Evolutionary conservation across 2,113 vertebrate genomes (phyloP), one percentile per base, ranked within the genome.

Genomic region (Tricholaema leucomelas): DNA sequence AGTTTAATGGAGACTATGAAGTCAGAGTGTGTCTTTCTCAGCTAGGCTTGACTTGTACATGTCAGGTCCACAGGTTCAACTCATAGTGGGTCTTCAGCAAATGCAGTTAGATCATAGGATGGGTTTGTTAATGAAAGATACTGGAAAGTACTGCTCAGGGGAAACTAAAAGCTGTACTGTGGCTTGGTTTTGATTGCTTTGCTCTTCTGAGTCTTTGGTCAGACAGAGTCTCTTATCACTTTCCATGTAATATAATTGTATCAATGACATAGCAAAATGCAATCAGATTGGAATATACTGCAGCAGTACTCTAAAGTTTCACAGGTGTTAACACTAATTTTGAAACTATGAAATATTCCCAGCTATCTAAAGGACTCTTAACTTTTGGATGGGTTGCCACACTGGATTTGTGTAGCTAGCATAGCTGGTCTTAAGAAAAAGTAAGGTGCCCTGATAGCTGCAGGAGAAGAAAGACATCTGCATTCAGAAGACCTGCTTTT

Each of bases 171-270:
- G n/a, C 70, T 81, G 36, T 87, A n/a, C 50, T 72, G 40, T 31
- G 67, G 30, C 44, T 85, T 81, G 48, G 38, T 61, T 89, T 76
- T 88, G 67, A 91, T 88, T 92, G 81, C 89, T 87, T 89, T 91
- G 88, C 50, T 91, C 80, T 78, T 90, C 4, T 8, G 69, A 75
- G 77, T 66, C 70, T 84, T 90, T 89, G 54, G 80, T 89, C 56
- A 64, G 60, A 63, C 38, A 31, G 25, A 25, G n/a, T 94, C 38
- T 81, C 61, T 80, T 40, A 59, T 4, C 65, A 61, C 65, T 91
- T 91, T 59, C 64, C 59, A 18, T 85, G 64, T 44, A 64, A 36
- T 87, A 10, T n/a, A 50, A 78, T 86, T 72, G 44, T 6, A 38
- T 64, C 52, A 46, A 23, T 89, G 84, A 59, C 65, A 63, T 8